These are phyloP conservation scores for Trachops cirrhosus DNA, from an alignment of 2,797 vertebrate genomes.

Conservation along the genomic window DNA sequence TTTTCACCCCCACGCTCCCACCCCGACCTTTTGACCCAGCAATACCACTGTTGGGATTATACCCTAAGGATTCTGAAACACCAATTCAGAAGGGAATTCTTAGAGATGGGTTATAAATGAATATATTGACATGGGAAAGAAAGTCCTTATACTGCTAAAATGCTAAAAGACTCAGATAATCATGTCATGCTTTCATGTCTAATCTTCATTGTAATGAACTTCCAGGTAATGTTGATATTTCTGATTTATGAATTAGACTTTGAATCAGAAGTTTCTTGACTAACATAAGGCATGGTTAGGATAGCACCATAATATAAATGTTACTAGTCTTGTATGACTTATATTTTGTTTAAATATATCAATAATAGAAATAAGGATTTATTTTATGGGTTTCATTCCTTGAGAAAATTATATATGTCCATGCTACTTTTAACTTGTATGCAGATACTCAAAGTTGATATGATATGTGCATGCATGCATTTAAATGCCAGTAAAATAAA, in stretches of 20 bases:
- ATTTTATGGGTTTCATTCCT: constrained; percentile 13
- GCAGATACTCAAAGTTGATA: not conserved
- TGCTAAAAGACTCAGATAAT: not conserved
- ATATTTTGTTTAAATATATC: constrained; percentile 6
- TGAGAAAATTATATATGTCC: not conserved
- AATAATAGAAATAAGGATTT: not conserved
- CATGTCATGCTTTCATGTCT: not conserved
- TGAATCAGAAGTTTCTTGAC: not conserved
- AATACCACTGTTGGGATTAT: no score
- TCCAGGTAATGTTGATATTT: not conserved
- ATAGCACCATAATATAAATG: not conserved
- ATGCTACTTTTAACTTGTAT: not conserved
- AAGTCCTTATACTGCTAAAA: not conserved
- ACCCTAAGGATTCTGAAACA: no score
- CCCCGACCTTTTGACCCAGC: no score
- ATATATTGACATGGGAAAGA: not conserved
- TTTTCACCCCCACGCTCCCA: no score
- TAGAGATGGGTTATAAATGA: not conserved
- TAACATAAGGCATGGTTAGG: not conserved
- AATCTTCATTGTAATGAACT: not conserved
- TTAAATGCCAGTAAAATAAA: constrained; percentile 47
- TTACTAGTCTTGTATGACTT: not conserved
- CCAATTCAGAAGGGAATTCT: not conserved
- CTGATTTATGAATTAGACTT: not conserved
- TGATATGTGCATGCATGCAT: not conserved